Base-by-base conservation (phyloP, 2,113 vertebrate species). In the Cettia cetti region DNA sequence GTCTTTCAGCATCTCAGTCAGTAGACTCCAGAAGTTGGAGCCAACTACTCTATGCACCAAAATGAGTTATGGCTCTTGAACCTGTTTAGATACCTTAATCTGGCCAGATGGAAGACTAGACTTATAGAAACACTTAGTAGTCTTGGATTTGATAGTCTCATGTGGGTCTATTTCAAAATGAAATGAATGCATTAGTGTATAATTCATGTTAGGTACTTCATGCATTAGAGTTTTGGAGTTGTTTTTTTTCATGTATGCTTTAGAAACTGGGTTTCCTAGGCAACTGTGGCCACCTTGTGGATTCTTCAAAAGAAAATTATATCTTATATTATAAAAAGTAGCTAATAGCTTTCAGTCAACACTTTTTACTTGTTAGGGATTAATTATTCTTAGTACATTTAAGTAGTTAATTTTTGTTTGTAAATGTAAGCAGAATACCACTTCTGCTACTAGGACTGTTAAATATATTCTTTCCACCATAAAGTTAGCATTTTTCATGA, bases 201-300 rank as follows among this genome's bases (percentile, higher is more conserved):
- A 24, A 54, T n/a, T 79, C 15, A 56, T 21, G 15, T 42, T 79
- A 40, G 6, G 23, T 39, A 44, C 9, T 16, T 56, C 13, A 15
- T 44, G 17, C 9, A 22, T 39, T 68, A 44, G 19, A 13, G 49
- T 68, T 88, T 66, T 57, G 6, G 13, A 39, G 16, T 28, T 15
- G 20, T 61, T 33, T 52, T 33, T 52, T 61, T 87, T 21, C 64
- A 65, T 53, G 6, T 54, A 7, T 28, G 7, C 47, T 23, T 71
- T 61, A 80, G 27, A 44, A 82, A 77, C 10, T 69, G 11, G 11
- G n/a, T 93, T 92, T 88, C 66, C 57, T 56, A 82, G 76, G 65
- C 42, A 91, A 66, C 78, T 92, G 85, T 90, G 82, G 94, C 88
- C 90, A 94, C 92, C 90, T 94, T 87, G 90, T 95, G 94, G 86